Conservation (phyloP, 2,888 invertebrate species). For the Xestia c-nigrum region DNA sequence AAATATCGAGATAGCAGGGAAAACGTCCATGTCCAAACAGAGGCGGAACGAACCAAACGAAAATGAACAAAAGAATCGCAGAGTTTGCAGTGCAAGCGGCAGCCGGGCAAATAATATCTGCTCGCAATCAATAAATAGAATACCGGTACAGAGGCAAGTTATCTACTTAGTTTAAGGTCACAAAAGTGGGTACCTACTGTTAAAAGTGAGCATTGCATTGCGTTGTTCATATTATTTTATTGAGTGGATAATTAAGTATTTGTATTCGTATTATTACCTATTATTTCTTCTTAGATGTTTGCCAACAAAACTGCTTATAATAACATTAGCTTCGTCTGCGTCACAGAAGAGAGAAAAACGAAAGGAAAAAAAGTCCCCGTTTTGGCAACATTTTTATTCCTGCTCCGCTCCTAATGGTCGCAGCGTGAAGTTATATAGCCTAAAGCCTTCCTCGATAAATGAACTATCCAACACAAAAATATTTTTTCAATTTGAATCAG, state of each 20-base stretch:
- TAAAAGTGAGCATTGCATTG: neutral
- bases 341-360: too few species aligned
- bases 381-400: too few species aligned
- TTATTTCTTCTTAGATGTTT: too few species aligned
- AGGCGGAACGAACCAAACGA: conserved; percentile 47
- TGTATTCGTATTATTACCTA: too few species aligned
- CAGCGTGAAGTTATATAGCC: too few species aligned
- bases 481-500: too few species aligned
- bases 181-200: neutral
- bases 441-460: too few species aligned
- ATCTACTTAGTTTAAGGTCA: neutral
- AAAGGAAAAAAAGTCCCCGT: too few species aligned
- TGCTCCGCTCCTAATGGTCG: too few species aligned
- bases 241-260: neutral
- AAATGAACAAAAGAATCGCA: conserved; percentile 62
- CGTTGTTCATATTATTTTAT: neutral
- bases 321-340: too few species aligned
- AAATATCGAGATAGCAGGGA: conserved; percentile 52
- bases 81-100: conserved; percentile 56
- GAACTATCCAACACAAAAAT: too few species aligned
- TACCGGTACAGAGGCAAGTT: neutral
- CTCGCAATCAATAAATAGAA: conserved; percentile 57
- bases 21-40: conserved; percentile 61
- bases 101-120: conserved; percentile 42
- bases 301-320: too few species aligned